Conservation (phyloP, 2,113 vertebrate species). For the Colistium nudipinnis region DNA sequence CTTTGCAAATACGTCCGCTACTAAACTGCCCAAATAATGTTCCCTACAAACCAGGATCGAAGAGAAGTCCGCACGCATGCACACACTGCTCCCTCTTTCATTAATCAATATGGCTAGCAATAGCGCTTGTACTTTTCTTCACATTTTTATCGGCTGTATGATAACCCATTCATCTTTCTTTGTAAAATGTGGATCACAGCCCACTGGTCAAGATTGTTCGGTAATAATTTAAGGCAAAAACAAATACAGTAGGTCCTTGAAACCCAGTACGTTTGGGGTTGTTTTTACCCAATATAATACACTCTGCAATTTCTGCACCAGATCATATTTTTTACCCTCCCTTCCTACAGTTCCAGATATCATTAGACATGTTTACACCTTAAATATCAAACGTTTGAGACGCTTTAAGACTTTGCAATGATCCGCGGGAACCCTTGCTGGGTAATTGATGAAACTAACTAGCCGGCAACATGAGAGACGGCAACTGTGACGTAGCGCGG, state of each 20-base stretch:
- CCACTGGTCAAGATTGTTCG: not conserved
- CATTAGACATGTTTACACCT: too few species aligned
- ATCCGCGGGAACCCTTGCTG: too few species aligned
- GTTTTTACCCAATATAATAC: too few species aligned
- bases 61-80: not conserved
- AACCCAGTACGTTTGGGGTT: too few species aligned
- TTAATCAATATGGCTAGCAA: not conserved
- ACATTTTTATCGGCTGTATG: not conserved
- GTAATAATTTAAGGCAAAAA: not conserved
- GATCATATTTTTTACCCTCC: not conserved
- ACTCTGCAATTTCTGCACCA: too few species aligned
- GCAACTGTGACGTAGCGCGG: not conserved
- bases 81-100: not conserved
- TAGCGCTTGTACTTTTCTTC: not conserved
- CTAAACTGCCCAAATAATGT: not conserved
- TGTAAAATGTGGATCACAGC: not conserved
- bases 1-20: not conserved
- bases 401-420: too few species aligned
- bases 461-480: too few species aligned
- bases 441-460: too few species aligned
- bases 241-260: too few species aligned
- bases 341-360: too few species aligned
- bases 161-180: not conserved
- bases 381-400: too few species aligned
- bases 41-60: not conserved